Base-by-base conservation (phyloP, 2,113 vertebrate genomes). In the Pao palembangensis region DNA sequence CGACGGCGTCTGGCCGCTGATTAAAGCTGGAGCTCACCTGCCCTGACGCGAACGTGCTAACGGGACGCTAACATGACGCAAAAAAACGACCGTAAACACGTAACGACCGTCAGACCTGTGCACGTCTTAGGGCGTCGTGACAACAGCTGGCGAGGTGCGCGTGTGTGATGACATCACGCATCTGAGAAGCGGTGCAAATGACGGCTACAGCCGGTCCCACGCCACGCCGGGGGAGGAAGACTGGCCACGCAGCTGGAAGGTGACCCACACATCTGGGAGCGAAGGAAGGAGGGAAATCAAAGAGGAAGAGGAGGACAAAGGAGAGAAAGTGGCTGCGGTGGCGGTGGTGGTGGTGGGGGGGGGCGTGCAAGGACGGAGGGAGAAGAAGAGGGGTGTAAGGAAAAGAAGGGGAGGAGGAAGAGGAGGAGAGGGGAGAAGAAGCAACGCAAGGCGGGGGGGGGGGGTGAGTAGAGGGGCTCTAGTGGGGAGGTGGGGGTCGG, bases 401-500 rank as follows among this genome's bases (percentile, higher is more conserved):
- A 15, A 46, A 67, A 48, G 13, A 46, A 38, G 20, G 66, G 17
- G 55, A 55, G 16, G 41, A 61, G 13, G 28, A 52, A 28, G 31
- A 59, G 17, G 51, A 55, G 73, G 58, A 61, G 59, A 52, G 34
- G 54, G 64, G 17, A 73, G 67, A 53, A 68, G 64, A 57, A 58
- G 71, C 50, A 65, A 49, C 11, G 47, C 34, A 23, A 65, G 61
- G 75, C 20, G 54, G 74, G 65, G 65, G 46, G 47, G 16, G 59
- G 52, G 49, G 25, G 55, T 58, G 64, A 62, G 72, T 51, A 73
- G 66, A 72, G 71, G 69, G 68, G 73, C 67, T 55, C 62, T 23
- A 49, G 20, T 64, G 64, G 67, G 64, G 55, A 44, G 70, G 58
- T 57, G 61, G 54, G 5, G 44, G 56, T 52, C 28, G 42, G 5